Percentiles rank a stretch among this genome's conserved stretches.
phyloP scores from a whole-genome alignment of 2,797 vertebrate species.

The Sebastes hubbsi region DNA sequence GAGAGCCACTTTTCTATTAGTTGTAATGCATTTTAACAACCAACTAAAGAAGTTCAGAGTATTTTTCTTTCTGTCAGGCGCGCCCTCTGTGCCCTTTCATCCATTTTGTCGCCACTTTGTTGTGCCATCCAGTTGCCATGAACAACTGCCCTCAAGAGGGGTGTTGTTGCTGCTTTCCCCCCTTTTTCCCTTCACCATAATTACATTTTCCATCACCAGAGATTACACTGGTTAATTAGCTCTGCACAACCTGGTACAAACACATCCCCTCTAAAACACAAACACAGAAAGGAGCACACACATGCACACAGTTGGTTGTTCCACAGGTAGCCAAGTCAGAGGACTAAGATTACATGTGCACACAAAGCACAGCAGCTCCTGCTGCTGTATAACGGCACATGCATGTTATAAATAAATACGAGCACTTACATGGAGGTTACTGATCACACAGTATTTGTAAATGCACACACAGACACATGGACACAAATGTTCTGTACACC shows the following conservation, averaged over 20 bases:
- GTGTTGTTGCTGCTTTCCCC: slow-evolving; percentile 54
- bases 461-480: background rate
- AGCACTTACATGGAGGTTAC: background rate
- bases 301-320: slow-evolving; percentile 1
- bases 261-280: slow-evolving; percentile 11
- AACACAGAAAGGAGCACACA: slow-evolving; percentile 22
- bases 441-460: background rate
- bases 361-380: slow-evolving; percentile 2
- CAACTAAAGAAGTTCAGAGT: background rate
- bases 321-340: slow-evolving; percentile 6
- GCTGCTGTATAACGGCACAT: background rate
- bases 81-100: slow-evolving; percentile 1
- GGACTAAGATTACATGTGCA: background rate
- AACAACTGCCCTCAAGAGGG: slow-evolving; percentile 64
- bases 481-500: slow-evolving; percentile 1
- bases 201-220: slow-evolving; percentile 73
- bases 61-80: background rate
- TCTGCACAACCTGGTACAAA: slow-evolving; percentile 37
- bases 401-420: background rate
- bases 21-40: background rate
- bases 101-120: slow-evolving; percentile 29
- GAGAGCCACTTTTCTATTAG: background rate
- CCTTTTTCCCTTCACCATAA: slow-evolving; percentile 55
- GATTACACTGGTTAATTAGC: slow-evolving; percentile 73
- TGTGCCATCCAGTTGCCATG: slow-evolving; percentile 60